Conservation (phyloP, 2,113 vertebrate species). For the Stercorarius parasiticus region DNA sequence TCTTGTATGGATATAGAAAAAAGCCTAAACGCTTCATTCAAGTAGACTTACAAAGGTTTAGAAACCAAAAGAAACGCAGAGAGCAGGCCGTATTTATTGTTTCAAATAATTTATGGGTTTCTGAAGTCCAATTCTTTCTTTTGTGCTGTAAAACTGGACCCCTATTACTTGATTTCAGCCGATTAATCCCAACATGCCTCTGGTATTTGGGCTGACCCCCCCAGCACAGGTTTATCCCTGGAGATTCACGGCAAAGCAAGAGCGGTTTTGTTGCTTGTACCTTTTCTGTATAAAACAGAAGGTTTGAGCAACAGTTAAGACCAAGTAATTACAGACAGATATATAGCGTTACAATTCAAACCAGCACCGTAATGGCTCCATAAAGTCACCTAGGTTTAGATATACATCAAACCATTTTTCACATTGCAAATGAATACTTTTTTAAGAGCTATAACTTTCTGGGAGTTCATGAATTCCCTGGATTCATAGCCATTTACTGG, state of each 20-base stretch:
- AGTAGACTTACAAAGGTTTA: neutral
- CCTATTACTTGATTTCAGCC: neutral
- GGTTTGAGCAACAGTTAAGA: neutral
- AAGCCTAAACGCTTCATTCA: neutral
- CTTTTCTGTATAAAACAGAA: neutral
- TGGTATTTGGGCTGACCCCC: neutral
- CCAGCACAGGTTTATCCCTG: neutral
- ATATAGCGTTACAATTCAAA: neutral
- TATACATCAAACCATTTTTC: neutral
- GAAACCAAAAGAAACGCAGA: neutral
- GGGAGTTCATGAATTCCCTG: conserved; percentile 70
- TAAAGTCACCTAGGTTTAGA: conserved; percentile 29
- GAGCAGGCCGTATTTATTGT: neutral
- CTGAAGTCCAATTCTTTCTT: neutral
- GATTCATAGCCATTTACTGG: conserved; percentile 44
- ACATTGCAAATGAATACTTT: conserved; percentile 20
- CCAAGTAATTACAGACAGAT: neutral
- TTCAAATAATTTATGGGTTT: neutral
- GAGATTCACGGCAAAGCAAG: neutral
- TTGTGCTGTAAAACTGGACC: neutral
- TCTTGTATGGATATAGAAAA: neutral
- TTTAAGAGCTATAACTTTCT: conserved; percentile 45
- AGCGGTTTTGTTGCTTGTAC: neutral
- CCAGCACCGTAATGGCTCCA: neutral
- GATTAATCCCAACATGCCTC: neutral